A percentile compares a stretch with the other conserved stretches of the same genome.
phyloP scores from a whole-genome alignment of 2,113 vertebrate genomes.

The Gobius niger region DNA sequence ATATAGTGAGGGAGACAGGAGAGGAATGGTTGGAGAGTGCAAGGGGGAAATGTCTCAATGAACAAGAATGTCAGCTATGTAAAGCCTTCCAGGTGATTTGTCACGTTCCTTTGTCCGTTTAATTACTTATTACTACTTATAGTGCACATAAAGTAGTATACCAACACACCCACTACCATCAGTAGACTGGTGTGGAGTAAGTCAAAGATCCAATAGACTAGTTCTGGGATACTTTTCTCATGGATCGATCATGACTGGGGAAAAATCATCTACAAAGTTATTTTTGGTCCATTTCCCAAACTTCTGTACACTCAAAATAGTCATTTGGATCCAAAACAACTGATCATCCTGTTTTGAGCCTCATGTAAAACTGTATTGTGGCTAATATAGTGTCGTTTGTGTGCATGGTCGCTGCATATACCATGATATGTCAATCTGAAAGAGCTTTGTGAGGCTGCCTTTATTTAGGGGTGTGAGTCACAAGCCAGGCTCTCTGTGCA shows the following conservation, averaged over 20 bases:
- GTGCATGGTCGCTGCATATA: not conserved
- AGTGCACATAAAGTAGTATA: not conserved
- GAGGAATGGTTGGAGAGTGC: not conserved
- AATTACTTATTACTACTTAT: not conserved
- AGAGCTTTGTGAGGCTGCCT: conserved; percentile 18
- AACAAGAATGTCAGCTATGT: conserved; percentile 65
- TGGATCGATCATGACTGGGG: too few relatives aligned
- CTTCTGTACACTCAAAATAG: not conserved
- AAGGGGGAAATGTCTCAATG: conserved; percentile 25
- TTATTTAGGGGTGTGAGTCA: conserved; percentile 33
- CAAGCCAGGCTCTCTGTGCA: conserved; percentile 1
- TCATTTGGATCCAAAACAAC: not conserved
- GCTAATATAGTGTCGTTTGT: not conserved
- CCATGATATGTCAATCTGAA: conserved; percentile 4
- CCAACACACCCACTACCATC: not conserved
- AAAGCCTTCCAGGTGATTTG: conserved; percentile 41
- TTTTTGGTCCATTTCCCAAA: too few relatives aligned
- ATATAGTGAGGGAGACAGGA: not conserved
- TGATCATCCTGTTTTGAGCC: not conserved
- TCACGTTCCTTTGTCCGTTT: conserved; percentile 29
- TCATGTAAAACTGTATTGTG: not conserved
- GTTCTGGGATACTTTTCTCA: too few relatives aligned
- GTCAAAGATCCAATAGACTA: not conserved
- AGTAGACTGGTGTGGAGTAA: not conserved
- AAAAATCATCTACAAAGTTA: too few relatives aligned